Base-by-base conservation (phyloP, 2,888 invertebrate genomes). In the Allacma fusca region DNA sequence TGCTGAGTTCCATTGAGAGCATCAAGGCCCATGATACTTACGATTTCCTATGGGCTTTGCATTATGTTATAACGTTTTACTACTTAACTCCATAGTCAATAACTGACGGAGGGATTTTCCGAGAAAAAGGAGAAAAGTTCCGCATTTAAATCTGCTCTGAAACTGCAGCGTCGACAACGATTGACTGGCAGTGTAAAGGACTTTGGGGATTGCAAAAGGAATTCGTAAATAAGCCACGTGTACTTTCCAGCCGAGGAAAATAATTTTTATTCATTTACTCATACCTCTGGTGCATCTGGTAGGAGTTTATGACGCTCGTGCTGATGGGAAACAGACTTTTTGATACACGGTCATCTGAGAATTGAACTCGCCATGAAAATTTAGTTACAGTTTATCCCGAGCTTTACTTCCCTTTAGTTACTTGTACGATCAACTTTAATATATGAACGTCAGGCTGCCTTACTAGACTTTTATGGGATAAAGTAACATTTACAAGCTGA, bases 401-500 rank as follows among this genome's bases (percentile, higher is more conserved):
- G 50, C 50, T 19, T 50, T 2, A 50, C 50, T 12, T 50, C 19
- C 50, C 50, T 50, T 50, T 50, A 50, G 50, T 50, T 50, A 50
- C 50, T 50, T 1, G 19, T 50, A 50, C 4, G 34, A 34, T 4
- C 9, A 16, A 50, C 9, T 50, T 50, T 13, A 50, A 50, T 50
- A 50, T 16, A n/a, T 50, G 50, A 50, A n/a, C 50, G n/a, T 5
- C 50, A 50, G 5, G 5, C 50, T 50, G 50, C n/a, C 4, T 12
- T 50, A 50, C 50, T 16, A 50, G 50, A 50, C 50, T 50, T 16
- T 50, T 50, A 50, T 50, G 50, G 50, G 50, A 50, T 50, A 16
- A 62, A 62, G 24, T 62, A 24, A 62, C 62, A 62, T 62, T 62
- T 23, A n/a, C 62, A 62, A 62, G 24, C 26, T 62, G 62, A 62